A percentile compares a stretch with the other conserved stretches of the same genome.
Evolutionary conservation across 2,888 invertebrate species (phyloP).

Genomic region (Ischnura elegans): DNA sequence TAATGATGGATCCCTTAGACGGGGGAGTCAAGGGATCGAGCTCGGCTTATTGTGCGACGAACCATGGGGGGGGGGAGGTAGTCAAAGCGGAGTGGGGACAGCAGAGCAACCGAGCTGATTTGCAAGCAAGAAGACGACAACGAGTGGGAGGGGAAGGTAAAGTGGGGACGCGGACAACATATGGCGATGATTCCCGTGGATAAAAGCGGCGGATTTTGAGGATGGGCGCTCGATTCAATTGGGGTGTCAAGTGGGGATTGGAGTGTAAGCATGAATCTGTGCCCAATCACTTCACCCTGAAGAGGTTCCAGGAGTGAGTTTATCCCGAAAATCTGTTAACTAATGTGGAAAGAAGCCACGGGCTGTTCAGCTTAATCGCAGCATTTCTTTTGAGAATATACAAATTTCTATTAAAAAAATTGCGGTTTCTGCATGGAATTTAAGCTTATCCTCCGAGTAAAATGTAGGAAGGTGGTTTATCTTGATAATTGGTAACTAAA

Average conservation of each 20-base stretch:
- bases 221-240: conserved; percentile 6
- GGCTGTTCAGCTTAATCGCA: no score
- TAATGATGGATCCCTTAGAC: conserved; percentile 27
- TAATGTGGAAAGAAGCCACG: no score
- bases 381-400: no score
- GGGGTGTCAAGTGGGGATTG: background rate
- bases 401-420: no score
- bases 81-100: background rate
- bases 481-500: no score
- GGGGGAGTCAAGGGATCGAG: background rate
- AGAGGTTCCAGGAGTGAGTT: background rate
- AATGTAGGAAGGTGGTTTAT: no score
- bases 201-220: conserved; percentile 9
- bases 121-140: background rate
- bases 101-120: background rate
- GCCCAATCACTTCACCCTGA: background rate
- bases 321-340: no score
- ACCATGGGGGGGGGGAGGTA: background rate
- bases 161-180: background rate
- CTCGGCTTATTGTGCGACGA: background rate
- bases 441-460: no score
- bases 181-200: background rate
- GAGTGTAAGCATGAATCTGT: background rate
- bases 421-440: no score
- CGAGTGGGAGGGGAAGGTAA: background rate